Evolutionary conservation across 2,113 vertebrate species (phyloP).

Genomic region (Craseonycteris thonglongyai): DNA sequence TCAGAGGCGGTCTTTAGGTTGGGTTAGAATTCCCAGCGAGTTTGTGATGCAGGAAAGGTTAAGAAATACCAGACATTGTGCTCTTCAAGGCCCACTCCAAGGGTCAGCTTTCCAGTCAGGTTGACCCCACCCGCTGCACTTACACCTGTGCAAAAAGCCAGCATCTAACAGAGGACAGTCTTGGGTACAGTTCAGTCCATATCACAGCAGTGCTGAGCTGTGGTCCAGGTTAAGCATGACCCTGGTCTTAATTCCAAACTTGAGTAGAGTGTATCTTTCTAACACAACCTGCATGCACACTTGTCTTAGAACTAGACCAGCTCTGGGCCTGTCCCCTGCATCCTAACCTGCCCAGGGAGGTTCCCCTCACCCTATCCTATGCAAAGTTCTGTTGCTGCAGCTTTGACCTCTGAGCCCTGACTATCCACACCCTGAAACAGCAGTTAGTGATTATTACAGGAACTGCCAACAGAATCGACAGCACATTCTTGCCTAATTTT

Average conservation of each 20-base stretch:
- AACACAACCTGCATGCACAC: not conserved
- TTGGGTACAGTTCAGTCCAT: not conserved
- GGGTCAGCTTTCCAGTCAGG: not conserved
- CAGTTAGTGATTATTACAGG: not conserved
- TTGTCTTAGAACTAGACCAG: not conserved
- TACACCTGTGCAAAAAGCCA: not conserved
- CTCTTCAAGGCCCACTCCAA: not conserved
- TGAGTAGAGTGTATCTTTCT: not conserved
- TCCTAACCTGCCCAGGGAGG: not conserved
- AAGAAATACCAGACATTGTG: not conserved
- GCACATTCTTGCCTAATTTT: not conserved
- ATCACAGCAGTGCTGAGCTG: not conserved
- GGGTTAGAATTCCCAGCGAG: not conserved
- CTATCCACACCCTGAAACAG: not conserved
- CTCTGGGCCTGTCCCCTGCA: not conserved
- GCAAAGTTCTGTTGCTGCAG: not conserved
- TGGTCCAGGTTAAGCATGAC: not conserved
- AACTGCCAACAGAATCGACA: not conserved
- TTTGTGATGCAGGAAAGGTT: not conserved
- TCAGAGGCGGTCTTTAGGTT: not conserved
- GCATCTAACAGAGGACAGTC: no score
- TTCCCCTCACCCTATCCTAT: not conserved
- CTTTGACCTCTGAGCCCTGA: not conserved
- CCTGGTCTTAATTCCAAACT: not conserved
- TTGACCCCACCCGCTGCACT: not conserved